A percentile compares a stretch with the other conserved stretches of the same genome.
Evolutionary conservation across 2,113 vertebrate species (phyloP).

Genomic region (Platichthys stellatus): DNA sequence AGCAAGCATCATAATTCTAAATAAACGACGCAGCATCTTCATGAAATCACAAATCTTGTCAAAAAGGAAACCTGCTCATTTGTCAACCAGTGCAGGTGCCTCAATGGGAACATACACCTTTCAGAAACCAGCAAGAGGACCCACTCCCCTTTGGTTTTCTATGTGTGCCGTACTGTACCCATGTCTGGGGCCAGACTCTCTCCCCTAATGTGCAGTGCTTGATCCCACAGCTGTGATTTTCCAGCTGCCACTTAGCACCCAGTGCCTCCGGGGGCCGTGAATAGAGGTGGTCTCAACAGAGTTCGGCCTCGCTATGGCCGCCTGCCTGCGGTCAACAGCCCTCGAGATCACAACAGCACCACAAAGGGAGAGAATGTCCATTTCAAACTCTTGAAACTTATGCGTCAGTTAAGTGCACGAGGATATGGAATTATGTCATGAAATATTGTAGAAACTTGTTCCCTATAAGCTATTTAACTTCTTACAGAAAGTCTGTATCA

Average conservation of each 20-base stretch:
- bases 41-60: neutral
- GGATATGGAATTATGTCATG: neutral
- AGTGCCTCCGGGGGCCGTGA: constrained; percentile 58
- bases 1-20: neutral
- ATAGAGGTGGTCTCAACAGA: constrained; percentile 77
- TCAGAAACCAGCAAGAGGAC: constrained; percentile 20
- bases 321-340: constrained; percentile 54
- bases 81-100: constrained; percentile 16
- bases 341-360: constrained; percentile 54
- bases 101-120: neutral
- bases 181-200: constrained; percentile 39
- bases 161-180: constrained; percentile 47
- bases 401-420: neutral
- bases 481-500: too few species aligned
- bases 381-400: neutral
- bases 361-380: constrained; percentile 28
- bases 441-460: neutral
- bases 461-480: too few species aligned
- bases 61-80: neutral
- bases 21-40: neutral
- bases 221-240: constrained; percentile 79
- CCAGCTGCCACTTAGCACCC: constrained; percentile 79
- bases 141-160: constrained; percentile 30
- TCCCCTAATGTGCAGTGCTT: constrained; percentile 67
- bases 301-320: constrained; percentile 58